Conservation (phyloP, 2,113 vertebrate genomes). For the Chrysochloris asiatica region DNA sequence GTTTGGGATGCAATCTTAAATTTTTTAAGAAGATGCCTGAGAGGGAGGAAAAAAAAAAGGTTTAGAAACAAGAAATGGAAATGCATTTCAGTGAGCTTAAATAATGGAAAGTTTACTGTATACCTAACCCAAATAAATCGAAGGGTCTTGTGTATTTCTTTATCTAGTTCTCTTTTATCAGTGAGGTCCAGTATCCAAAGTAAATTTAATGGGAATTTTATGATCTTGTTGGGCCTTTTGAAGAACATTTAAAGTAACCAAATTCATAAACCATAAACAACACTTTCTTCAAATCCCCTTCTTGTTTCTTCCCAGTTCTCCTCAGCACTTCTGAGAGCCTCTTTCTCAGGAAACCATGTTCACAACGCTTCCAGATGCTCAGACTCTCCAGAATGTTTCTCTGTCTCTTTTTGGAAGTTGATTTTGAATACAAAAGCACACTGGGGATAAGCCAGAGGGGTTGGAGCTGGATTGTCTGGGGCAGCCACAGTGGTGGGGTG, state of each 20-base stretch:
- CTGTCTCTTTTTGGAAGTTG: no score
- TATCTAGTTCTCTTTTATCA: no score
- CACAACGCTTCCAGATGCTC: not conserved
- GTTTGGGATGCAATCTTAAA: not conserved
- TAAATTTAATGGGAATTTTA: conserved; percentile 6
- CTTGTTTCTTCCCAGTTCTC: not conserved
- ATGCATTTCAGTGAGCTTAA: conserved; percentile 29
- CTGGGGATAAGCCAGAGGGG: no score
- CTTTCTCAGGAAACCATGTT: not conserved
- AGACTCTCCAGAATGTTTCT: not conserved
- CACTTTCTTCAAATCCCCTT: not conserved
- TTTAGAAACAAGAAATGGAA: conserved; percentile 7
- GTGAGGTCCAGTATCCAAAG: not conserved
- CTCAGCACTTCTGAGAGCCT: not conserved
- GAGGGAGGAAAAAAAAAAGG: no score
- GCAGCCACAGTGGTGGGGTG: no score
- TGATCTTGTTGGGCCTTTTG: not conserved
- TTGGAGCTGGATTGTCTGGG: no score
- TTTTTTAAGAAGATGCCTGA: not conserved
- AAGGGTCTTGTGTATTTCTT: not conserved
- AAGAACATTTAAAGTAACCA: conserved; percentile 25
- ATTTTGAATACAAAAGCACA: no score
- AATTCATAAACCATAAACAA: not conserved
- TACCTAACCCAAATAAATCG: not conserved
- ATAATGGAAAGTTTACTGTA: not conserved